Evolutionary conservation across 2,797 vertebrate species (phyloP).

Genomic region (Ptychadena robeensis): DNA sequence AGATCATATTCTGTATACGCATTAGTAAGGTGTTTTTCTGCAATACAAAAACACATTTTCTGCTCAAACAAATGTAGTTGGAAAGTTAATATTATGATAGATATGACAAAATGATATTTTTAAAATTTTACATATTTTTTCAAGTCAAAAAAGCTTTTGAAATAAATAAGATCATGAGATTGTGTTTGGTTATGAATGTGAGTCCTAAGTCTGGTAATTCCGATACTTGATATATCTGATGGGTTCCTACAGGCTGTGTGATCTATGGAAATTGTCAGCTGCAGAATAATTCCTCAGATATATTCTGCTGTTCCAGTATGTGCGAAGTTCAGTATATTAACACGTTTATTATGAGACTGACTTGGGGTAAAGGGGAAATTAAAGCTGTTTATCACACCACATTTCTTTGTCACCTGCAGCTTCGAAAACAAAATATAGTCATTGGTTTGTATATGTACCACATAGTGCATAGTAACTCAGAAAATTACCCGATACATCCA

Average conservation of each 20-base stretch:
- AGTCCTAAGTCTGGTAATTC: slow-evolving; percentile 33
- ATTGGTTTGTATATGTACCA: background rate
- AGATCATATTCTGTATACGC: background rate
- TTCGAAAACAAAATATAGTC: slow-evolving; percentile 46
- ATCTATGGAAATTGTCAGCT: slow-evolving; percentile 34
- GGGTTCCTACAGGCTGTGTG: slow-evolving; percentile 46
- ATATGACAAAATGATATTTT: slow-evolving; percentile 21
- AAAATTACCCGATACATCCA: background rate
- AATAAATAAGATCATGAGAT: slow-evolving; percentile 22
- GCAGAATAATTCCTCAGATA: background rate
- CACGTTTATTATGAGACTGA: slow-evolving; percentile 47
- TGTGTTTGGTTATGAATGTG: slow-evolving; percentile 18
- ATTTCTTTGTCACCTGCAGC: slow-evolving; percentile 65
- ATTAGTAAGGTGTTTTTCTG: background rate
- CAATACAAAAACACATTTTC: background rate
- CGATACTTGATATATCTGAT: slow-evolving; percentile 10
- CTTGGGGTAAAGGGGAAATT: slow-evolving; percentile 69
- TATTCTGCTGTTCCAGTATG: slow-evolving; percentile 17
- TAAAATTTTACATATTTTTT: background rate
- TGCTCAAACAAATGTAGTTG: background rate
- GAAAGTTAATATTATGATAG: slow-evolving; percentile 10
- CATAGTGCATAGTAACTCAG: background rate
- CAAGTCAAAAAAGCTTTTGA: background rate
- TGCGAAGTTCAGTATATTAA: slow-evolving; percentile 56
- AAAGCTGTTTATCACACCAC: slow-evolving; percentile 71